Base-by-base conservation (phyloP, 2,113 vertebrate species). In the Procavia capensis region DNA sequence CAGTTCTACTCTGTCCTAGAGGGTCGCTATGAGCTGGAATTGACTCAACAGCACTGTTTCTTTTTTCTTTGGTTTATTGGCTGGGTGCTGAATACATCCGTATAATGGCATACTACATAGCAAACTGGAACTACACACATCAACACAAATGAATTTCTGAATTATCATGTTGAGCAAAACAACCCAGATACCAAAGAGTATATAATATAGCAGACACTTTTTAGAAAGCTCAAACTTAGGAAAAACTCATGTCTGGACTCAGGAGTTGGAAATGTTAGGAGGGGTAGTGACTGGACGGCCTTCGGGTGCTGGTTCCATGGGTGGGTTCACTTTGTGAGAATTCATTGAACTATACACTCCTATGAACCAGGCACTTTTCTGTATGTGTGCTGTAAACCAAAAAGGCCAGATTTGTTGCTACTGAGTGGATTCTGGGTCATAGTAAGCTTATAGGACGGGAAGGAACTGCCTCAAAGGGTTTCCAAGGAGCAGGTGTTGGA, bases 201-300 rank as follows among this genome's bases (percentile, higher is more conserved):
- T 22, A 16, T 0, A 50, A 29, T 1, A 3, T 5, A 39, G 2
- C 3, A 25, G 22, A n/a, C 20, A 5, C 3, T 78, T 68, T 39
- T 31, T 10, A 64, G 27, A 66, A 45, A 66, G 25, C 64, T 63
- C 4, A 2, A 14, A 43, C 3, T 19, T 24, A 39, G 34, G 36
- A 2, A 31, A 34, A 57, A 14, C 36, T 36, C 17, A 72, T 14
- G 31, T 2, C 3, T 34, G 24, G 9, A 7, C 25, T 45, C 29
- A 39, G 59, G 36, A 39, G 39, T 74, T 3, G 45, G 74, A 75
- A 16, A 34, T 13, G 25, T 2, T 39, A 34, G 39, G 9, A 11
- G 3, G 1, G 41, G 2, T 16, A 36, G 36, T 57, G 72, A n/a
- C 29, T 20, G n/a, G n/a, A 10, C 3, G 36, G 10, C 29, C 17